A percentile compares a stretch with the other conserved stretches of the same genome.
Conservation (phyloP, 2,113 vertebrate genomes). For the Chascanopsetta lugubris region DNA sequence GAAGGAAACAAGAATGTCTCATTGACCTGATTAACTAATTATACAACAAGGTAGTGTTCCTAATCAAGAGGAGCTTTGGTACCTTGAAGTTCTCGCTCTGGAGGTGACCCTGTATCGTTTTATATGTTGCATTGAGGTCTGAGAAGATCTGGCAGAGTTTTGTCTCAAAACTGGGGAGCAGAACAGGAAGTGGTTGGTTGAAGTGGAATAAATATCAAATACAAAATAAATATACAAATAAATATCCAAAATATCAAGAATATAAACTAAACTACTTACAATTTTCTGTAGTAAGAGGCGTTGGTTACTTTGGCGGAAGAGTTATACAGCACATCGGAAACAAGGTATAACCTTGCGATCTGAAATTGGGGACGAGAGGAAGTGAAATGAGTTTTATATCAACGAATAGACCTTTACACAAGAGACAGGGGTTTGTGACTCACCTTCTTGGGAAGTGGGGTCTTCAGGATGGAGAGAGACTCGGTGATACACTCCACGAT, state of each 20-base stretch:
- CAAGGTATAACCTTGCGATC: slow-evolving; percentile 97
- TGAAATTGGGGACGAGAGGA: slow-evolving; percentile 67
- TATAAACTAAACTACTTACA: slow-evolving; percentile 83
- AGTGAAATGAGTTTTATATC: not conserved
- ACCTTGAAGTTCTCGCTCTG: slow-evolving; percentile 99
- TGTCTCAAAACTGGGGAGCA: slow-evolving; percentile 93
- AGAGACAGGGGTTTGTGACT: not conserved
- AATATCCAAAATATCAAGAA: too few relatives aligned
- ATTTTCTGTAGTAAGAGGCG: slow-evolving; percentile 99
- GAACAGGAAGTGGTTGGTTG: not conserved
- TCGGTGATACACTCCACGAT: slow-evolving; percentile 97
- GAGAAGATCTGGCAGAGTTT: slow-evolving; percentile 98
- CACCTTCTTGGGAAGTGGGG: slow-evolving; percentile 98
- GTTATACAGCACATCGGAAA: slow-evolving; percentile 98
- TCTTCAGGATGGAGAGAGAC: slow-evolving; percentile 96
- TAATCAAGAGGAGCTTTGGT: slow-evolving; percentile 14
- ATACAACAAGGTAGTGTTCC: not conserved
- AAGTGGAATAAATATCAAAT: not conserved
- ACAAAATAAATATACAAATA: not conserved
- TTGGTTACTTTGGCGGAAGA: slow-evolving; percentile 99
- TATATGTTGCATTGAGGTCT: slow-evolving; percentile 96
- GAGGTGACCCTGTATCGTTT: slow-evolving; percentile 97
- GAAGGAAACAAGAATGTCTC: not conserved
- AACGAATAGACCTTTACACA: not conserved
- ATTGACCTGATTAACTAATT: not conserved